Percentiles rank a stretch among this genome's conserved stretches.
These are phyloP conservation scores for Drosophila pachea DNA, from an alignment of 1,140 invertebrate species.

Conservation along the genomic window DNA sequence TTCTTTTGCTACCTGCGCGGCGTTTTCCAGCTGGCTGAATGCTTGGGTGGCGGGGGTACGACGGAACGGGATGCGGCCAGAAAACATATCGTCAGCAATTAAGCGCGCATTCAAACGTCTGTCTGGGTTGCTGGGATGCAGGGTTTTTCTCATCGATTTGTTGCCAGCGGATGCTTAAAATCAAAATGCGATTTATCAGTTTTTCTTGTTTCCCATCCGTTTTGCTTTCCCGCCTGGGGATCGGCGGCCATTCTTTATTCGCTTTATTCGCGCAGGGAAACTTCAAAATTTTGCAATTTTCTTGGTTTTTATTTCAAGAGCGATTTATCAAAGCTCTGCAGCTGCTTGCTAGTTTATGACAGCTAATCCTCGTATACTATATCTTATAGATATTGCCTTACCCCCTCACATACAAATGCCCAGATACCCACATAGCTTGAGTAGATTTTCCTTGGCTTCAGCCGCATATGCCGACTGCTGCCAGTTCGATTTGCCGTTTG, in stretches of 20 bases:
- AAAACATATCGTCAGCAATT: conserved; percentile 72
- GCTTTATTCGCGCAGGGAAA: background rate
- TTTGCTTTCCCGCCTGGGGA: background rate
- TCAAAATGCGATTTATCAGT: conserved; percentile 62
- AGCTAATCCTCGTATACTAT: conserved; percentile 48
- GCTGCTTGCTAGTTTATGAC: conserved; percentile 68
- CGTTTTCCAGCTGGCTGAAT: conserved; percentile 53
- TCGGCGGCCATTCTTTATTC: background rate
- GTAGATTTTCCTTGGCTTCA: conserved; percentile 40
- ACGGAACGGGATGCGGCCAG: conserved; percentile 3
- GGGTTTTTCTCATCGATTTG: conserved; percentile 10
- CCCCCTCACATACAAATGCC: conserved; percentile 16
- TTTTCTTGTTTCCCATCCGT: conserved; percentile 12
- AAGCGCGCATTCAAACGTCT: conserved; percentile 69
- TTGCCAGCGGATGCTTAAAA: conserved; percentile 30
- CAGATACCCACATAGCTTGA: conserved; percentile 9
- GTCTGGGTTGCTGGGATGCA: conserved; percentile 47
- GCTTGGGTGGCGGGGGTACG: background rate
- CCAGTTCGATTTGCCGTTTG: conserved; percentile 62
- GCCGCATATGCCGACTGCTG: conserved; percentile 44
- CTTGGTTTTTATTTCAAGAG: conserved; percentile 35
- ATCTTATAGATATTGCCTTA: conserved; percentile 56
- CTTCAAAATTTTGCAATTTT: conserved; percentile 34
- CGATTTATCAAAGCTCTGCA: conserved; percentile 64
- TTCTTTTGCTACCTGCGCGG: conserved; percentile 52